Evolutionary conservation across 1,140 invertebrate genomes (phyloP).

Genomic region (Tetraneura akinire): DNA sequence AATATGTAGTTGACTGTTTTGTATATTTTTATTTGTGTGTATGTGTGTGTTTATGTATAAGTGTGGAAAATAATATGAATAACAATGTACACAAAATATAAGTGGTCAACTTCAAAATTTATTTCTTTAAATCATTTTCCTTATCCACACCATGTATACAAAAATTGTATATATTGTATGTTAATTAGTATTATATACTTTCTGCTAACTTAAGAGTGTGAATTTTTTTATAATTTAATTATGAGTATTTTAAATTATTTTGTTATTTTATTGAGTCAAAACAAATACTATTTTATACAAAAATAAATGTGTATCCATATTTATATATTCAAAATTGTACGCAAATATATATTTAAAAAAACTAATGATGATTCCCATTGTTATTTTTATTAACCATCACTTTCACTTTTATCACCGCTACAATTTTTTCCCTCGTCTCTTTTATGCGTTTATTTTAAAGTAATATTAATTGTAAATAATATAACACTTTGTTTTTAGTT

Average conservation of each 20-base stretch:
- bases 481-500: constrained; percentile 32
- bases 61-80: background rate
- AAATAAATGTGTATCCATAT: constrained; percentile 26
- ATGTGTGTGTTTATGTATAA: background rate
- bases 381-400: constrained; percentile 32
- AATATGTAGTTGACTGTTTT: background rate
- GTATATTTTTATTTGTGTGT: background rate
- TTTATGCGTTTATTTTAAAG: constrained; percentile 27
- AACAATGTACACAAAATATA: background rate
- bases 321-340: background rate
- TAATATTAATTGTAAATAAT: constrained; percentile 33
- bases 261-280: constrained; percentile 38
- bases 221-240: constrained; percentile 45
- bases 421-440: constrained; percentile 18
- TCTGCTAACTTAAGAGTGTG: constrained; percentile 26
- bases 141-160: constrained; percentile 26
- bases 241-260: constrained; percentile 32
- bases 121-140: background rate
- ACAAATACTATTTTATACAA: constrained; percentile 31
- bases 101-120: background rate
- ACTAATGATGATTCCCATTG: background rate
- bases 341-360: constrained; percentile 28
- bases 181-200: constrained; percentile 40
- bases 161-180: constrained; percentile 41
- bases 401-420: constrained; percentile 42